These are phyloP conservation scores for Psammodynastes pulverulentus DNA, from an alignment of 2,113 vertebrate genomes.

Conservation along the genomic window DNA sequence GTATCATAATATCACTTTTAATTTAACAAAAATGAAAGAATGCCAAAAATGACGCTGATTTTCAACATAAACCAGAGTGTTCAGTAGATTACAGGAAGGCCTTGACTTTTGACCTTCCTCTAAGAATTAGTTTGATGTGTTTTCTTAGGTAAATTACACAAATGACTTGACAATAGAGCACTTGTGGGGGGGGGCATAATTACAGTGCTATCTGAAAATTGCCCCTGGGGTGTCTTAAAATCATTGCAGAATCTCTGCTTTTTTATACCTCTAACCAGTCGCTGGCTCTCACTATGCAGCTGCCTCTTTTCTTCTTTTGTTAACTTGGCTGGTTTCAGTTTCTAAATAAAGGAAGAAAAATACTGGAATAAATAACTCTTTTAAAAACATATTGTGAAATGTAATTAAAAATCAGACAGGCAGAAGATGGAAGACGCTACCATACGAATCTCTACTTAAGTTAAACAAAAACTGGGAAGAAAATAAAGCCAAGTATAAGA, in stretches of 20 bases:
- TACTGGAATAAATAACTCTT: neutral
- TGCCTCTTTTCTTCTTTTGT: slow-evolving; percentile 92
- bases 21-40: neutral
- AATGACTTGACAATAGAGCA: neutral
- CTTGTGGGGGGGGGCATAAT: neutral
- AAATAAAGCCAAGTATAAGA: neutral
- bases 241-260: neutral
- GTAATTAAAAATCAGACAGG: neutral
- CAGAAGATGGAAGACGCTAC: neutral
- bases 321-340: slow-evolving; percentile 87
- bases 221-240: neutral
- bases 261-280: slow-evolving; percentile 87
- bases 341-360: slow-evolving; percentile 71
- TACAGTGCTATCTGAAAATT: neutral
- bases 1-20: neutral
- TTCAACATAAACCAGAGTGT: neutral
- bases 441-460: neutral
- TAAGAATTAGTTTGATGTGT: neutral
- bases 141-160: neutral
- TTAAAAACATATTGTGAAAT: neutral
- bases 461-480: neutral
- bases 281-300: slow-evolving; percentile 91
- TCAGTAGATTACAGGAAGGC: neutral
- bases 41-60: neutral
- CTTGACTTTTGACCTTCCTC: neutral